phyloP scores from a whole-genome alignment of 2,113 vertebrate genomes.

The Catharus minimus region DNA sequence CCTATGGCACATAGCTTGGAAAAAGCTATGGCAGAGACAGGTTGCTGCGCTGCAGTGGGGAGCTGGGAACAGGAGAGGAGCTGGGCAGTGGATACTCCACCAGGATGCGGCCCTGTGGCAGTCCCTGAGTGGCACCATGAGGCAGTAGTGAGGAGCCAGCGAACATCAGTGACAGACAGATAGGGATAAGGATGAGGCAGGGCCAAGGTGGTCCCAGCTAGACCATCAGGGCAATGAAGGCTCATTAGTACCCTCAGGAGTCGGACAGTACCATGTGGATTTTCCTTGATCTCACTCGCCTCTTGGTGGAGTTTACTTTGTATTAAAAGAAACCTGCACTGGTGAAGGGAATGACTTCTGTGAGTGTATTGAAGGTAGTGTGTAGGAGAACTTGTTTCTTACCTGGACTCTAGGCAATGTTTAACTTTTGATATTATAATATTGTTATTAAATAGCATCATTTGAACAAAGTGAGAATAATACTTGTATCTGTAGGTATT shows the following conservation, averaged over 20 bases:
- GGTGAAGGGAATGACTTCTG: neutral
- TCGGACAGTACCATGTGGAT: fast-evolving
- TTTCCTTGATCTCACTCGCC: neutral
- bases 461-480: neutral
- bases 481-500: neutral
- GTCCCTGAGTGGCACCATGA: neutral
- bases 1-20: too few species aligned
- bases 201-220: neutral
- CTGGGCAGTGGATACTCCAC: neutral
- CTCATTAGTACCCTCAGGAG: neutral
- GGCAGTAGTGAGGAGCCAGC: neutral
- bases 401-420: neutral
- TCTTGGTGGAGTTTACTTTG: neutral
- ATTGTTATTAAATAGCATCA: neutral
- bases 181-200: too few species aligned
- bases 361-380: neutral
- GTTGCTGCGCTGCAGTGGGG: neutral
- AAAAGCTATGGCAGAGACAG: neutral
- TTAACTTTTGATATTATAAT: neutral
- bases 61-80: neutral
- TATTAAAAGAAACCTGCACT: neutral
- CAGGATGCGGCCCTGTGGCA: neutral
- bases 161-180: fast-evolving
- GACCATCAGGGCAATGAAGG: neutral
- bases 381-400: neutral